Evolutionary conservation across 2,113 vertebrate species (phyloP), one percentile per base, ranked within the genome.

Genomic region (Murina feae): DNA sequence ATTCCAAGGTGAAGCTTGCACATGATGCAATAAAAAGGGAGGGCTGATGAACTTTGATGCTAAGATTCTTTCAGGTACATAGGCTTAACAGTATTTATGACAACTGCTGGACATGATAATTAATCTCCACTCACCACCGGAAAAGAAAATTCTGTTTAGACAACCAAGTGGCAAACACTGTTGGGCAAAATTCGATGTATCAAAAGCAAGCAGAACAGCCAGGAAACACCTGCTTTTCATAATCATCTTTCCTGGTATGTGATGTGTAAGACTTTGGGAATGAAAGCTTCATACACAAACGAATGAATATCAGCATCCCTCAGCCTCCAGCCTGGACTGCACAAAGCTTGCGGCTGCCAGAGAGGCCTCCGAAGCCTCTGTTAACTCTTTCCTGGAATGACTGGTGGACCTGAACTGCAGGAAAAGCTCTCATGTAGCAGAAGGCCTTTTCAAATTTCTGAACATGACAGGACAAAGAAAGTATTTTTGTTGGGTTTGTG

Each of bases 261-360:
- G 44, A 93, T 92, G 65, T 92, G 89, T 91, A 91, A 90, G 87
- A 49, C 81, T 90, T 91, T 47, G 76, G 76, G 87, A 96, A 97
- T 96, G 81, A 93, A 96, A 86, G 49, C 69, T 89, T 91, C 68
- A 85, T 91, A 94, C 65, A 89, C 72, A 93, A 93, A 96, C 86
- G 89, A 93, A 95, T 82, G 79, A 89, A 28, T 79, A 53, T 93
- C 89, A 74, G 68, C 69, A 28, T 88, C 92, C 86, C 69, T 95
- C 85, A 79, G 71, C 47, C 86, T 72, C 76, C 71, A n/a, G 32
- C 42, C 76, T 93, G 83, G 94, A 71, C 0, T 21, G 35, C 91
- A 91, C 85, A 94, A 93, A 96, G 58, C 72, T 53, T 95, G 71
- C 18, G 74, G 20, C 84, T 91, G 75, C 86, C 91, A 81, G 55